Percentiles rank a stretch among this genome's conserved stretches.
Conservation (phyloP, 2,797 vertebrate species). For the Phaenicophaeus curvirostris region DNA sequence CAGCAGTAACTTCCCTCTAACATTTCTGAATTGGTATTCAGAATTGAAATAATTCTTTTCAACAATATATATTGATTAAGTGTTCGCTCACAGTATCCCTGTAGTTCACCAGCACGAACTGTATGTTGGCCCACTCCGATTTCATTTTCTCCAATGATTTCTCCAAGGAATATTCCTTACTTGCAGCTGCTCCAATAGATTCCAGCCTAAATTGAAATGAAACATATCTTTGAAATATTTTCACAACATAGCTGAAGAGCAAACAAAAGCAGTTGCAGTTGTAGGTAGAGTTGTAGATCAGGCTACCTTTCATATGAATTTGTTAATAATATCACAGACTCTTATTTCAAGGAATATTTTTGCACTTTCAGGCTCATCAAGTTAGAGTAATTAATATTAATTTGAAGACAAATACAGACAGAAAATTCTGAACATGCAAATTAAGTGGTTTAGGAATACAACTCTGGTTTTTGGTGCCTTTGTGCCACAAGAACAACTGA, state of each 20-base stretch:
- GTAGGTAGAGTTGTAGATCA: background rate
- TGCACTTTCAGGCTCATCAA: background rate
- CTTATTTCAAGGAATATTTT: background rate
- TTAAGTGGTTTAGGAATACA: background rate
- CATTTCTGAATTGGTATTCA: background rate
- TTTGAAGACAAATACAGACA: background rate
- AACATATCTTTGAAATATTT: background rate
- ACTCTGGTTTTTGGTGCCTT: background rate
- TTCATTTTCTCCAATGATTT: conserved; percentile 92
- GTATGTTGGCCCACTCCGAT: conserved; percentile 82
- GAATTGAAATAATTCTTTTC: background rate
- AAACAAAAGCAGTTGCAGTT: background rate
- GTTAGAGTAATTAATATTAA: background rate
- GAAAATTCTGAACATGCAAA: background rate
- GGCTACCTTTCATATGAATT: background rate
- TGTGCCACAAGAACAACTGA: background rate
- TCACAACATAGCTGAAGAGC: background rate
- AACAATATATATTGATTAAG: background rate
- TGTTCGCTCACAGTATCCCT: conserved; percentile 86
- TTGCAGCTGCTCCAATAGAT: conserved; percentile 86
- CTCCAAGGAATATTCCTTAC: conserved; percentile 90
- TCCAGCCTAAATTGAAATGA: conserved; percentile 82
- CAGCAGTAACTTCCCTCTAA: background rate
- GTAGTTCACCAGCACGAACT: conserved; percentile 82
- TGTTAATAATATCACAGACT: background rate